Conservation (phyloP, 2,113 vertebrate genomes). For the Scomber colias region DNA sequence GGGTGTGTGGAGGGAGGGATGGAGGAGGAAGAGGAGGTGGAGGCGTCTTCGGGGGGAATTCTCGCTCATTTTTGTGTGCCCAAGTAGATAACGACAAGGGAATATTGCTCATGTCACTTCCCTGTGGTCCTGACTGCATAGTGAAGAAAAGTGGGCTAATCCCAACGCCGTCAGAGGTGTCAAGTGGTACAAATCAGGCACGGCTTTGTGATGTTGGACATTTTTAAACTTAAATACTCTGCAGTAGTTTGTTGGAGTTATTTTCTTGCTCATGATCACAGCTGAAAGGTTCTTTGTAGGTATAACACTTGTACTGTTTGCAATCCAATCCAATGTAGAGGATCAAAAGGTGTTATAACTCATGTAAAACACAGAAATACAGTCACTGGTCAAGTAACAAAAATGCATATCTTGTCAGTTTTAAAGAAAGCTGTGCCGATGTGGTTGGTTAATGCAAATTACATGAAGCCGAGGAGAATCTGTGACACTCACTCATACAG, state of each 20-base stretch:
- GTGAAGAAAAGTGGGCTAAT: slow-evolving; percentile 64
- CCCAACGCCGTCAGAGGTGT: slow-evolving; percentile 33
- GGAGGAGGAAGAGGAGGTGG: not conserved
- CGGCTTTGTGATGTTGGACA: not conserved
- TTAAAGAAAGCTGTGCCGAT: not conserved
- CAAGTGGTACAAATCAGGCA: slow-evolving; percentile 31
- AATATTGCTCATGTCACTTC: slow-evolving; percentile 57
- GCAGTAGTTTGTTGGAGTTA: not conserved
- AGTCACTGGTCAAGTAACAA: not conserved
- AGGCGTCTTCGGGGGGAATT: slow-evolving; percentile 6
- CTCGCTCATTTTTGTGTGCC: slow-evolving; percentile 27
- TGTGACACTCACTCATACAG: slow-evolving; percentile 1
- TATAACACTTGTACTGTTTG: no score
- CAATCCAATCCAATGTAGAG: not conserved
- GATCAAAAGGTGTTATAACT: not conserved
- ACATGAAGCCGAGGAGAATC: not conserved
- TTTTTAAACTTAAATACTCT: slow-evolving; percentile 15
- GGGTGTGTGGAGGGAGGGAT: not conserved
- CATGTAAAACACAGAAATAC: not conserved
- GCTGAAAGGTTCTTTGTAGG: not conserved
- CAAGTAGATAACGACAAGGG: slow-evolving; percentile 23
- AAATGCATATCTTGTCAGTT: not conserved
- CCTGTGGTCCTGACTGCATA: slow-evolving; percentile 48
- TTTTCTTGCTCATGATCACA: not conserved
- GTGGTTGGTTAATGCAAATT: not conserved